Evolutionary conservation across 2,888 invertebrate genomes (phyloP), one percentile per base, ranked within the genome.

Genomic region (Agonopterix alstromeriana): DNA sequence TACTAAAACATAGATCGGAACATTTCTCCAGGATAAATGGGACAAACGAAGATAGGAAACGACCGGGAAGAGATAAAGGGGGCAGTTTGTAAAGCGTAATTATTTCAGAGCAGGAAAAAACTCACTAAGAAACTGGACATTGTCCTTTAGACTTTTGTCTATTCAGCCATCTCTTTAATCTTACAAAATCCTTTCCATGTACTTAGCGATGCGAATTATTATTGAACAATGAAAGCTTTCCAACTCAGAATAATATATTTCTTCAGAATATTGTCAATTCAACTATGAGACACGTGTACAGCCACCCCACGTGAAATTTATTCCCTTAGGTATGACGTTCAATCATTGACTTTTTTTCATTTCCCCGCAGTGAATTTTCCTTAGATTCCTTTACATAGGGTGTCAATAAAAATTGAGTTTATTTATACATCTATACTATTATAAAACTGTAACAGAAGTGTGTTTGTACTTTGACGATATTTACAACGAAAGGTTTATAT

Each of bases 241-340:
- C 27, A 27, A 51, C 42, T 38, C 42, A 41, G 41, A 42, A 48
- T 51, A 52, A 53, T 50, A 60, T 66, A 65, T 65, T 63, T 59
- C 61, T 61, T 61, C 63, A 63, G 71, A 72, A 74, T 76, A 78
- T 79, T 76, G 78, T 68, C 78, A 77, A 80, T 82, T 78, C 71
- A 67, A 69, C 66, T 67, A 69, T 65, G 66, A 75, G 74, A 76
- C 77, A 78, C 77, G 79, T 73, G 75, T 73, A 70, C 60, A 40
- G 63, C 62, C 63, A 64, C 65, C 48, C 58, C 55, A 51, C 67
- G 60, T 61, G 66, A 79, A 83, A 84, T 82, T 74, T 85, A 87
- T 87, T 89, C 88, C 85, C 86, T 71, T 65, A 79, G 84, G 87
- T 79, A 83, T 78, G 79, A 73, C 77, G 75, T 78, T 84, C 83